Evolutionary conservation across 2,797 vertebrate species (phyloP), one percentile per base, ranked within the genome.

Genomic region (Orestias chungarensis): DNA sequence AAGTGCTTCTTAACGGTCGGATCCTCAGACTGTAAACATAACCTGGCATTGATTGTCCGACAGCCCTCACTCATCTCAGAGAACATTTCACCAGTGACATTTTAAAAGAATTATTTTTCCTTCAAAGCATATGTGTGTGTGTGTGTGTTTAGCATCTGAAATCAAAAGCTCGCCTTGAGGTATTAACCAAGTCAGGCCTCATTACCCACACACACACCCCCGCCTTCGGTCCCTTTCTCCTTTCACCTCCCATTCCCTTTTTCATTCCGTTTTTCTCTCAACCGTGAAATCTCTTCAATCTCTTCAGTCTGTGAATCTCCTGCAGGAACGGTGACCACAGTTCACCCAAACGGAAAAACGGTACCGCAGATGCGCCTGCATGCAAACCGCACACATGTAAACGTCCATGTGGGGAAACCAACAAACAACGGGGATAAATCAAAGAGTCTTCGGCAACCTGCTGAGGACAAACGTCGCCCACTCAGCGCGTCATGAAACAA

Each of bases 161-260:
- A 81, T 71, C 74, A 78, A 80, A 86, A 62, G 62, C 69, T 87
- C 49, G 68, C 83, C 83, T 76, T 72, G 79, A 89, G 82, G 72
- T 84, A 87, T 89, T 87, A 89, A 79, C 77, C 50, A 67, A 71
- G 86, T 85, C 86, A 89, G 80, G 86, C 84, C 76, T 89, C 89
- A 90, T 90, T 86, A 81, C 77, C 71, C 78, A 73, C 83, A 73
- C 49, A 68, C 66, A 61, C 76, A 81, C 78, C 62, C 50, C 62
- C 50, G 64, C 68, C 65, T 67, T 67, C 46, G 57, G 55, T 43
- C 23, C 42, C 42, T 23, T 47, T 71, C 75, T 73, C 66, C 43
- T 79, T 80, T 78, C 81, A 73, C 78, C 78, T 74, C 43, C 59
- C 43, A 44, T 59, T 81, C 52, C 62, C 33, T 67, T 82, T 76